A percentile compares a stretch with the other conserved stretches of the same genome.
Evolutionary conservation across 2,113 vertebrate genomes (phyloP).

Genomic region (Engraulis encrasicolus): DNA sequence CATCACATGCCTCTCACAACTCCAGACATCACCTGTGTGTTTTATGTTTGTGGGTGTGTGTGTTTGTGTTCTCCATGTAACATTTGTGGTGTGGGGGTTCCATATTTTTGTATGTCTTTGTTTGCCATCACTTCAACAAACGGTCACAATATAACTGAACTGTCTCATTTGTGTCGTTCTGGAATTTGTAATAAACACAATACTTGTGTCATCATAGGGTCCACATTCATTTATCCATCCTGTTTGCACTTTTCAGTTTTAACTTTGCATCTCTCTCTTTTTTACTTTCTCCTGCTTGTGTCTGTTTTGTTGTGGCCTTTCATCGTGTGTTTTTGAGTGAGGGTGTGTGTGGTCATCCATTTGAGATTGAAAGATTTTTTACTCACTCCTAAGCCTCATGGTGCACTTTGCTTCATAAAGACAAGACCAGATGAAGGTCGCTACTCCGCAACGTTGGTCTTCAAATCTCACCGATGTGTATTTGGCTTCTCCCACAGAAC

Average conservation of each 20-base stretch:
- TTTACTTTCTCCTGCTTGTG: background rate
- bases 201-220: background rate
- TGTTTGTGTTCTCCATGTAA: constrained; percentile 36
- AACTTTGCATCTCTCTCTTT: too few relatives aligned
- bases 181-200: background rate
- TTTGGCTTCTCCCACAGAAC: constrained; percentile 77
- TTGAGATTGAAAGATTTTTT: background rate
- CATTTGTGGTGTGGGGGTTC: background rate
- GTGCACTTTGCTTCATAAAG: too few relatives aligned
- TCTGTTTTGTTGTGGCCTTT: background rate
- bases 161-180: background rate
- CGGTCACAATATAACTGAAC: background rate
- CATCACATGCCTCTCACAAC: constrained; percentile 37
- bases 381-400: background rate
- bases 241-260: background rate
- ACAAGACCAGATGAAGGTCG: background rate
- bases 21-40: constrained; percentile 1
- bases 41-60: background rate
- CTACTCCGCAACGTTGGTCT: constrained; percentile 15
- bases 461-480: background rate
- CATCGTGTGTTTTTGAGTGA: background rate
- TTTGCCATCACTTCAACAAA: background rate
- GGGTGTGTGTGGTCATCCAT: background rate
- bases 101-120: constrained; percentile 2
- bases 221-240: background rate